A percentile compares a stretch with the other conserved stretches of the same genome.
Conservation (phyloP, 2,888 invertebrate genomes). For the Gasteruption jaculator region DNA sequence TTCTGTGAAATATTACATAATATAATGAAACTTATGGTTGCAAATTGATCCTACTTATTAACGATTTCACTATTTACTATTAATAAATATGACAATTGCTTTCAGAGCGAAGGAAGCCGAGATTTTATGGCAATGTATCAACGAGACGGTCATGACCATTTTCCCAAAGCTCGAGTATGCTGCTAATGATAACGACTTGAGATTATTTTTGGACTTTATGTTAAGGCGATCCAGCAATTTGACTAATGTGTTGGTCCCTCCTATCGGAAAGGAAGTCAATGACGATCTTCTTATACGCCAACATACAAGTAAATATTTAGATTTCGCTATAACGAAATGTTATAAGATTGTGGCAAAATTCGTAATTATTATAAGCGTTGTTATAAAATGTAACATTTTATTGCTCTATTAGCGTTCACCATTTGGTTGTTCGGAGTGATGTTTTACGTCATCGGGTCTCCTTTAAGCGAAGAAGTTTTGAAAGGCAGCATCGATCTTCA, state of each 20-base stretch:
- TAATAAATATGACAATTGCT: no score
- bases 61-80: no score
- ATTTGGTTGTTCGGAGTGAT: conserved; percentile 66
- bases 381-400: neutral
- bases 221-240: conserved; percentile 36
- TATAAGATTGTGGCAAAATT: no score
- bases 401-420: conserved; percentile 62
- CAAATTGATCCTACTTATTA: no score
- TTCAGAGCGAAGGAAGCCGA: no score
- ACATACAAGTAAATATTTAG: conserved; percentile 32
- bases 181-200: conserved; percentile 58
- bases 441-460: conserved; percentile 60
- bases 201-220: conserved; percentile 58
- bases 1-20: no score
- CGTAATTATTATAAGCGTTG: neutral
- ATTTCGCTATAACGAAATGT: neutral
- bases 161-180: conserved; percentile 58
- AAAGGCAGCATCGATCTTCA: conserved; percentile 39
- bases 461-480: conserved; percentile 32
- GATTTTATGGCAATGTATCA: conserved; percentile 61
- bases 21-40: no score
- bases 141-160: conserved; percentile 59
- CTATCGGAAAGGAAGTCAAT: conserved; percentile 24
- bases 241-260: conserved; percentile 38
- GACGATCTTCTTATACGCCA: conserved; percentile 28